A percentile compares a stretch with the other conserved stretches of the same genome.
These are phyloP conservation scores for Pantherophis alleghaniensis DNA, from an alignment of 2,797 vertebrate species.

Conservation along the genomic window DNA sequence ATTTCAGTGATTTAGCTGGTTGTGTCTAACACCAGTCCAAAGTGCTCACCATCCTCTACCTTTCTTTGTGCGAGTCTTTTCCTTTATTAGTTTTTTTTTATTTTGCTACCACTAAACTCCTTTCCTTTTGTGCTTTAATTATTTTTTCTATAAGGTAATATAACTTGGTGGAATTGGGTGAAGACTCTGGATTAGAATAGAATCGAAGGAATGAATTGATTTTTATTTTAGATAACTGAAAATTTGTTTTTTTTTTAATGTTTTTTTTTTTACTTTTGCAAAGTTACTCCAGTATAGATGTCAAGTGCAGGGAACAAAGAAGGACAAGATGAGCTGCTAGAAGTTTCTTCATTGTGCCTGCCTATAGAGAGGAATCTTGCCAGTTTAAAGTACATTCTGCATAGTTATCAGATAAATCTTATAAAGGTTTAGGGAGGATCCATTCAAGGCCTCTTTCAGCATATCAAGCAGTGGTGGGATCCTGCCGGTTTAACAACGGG, in stretches of 20 bases:
- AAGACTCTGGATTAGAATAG: neutral
- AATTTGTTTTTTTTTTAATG: neutral
- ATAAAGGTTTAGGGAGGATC: neutral
- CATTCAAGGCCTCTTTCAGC: neutral
- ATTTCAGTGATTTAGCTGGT: too few relatives aligned
- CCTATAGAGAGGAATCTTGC: neutral
- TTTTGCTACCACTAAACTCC: neutral
- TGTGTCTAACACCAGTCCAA: neutral
- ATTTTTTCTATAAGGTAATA: neutral
- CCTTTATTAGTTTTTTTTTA: neutral
- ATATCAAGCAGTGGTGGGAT: neutral
- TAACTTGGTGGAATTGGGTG: neutral
- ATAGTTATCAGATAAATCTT: neutral
- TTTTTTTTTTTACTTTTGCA: neutral
- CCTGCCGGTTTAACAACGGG: too few relatives aligned
- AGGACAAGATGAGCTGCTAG: neutral
- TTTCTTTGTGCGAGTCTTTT: neutral
- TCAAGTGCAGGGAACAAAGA: neutral
- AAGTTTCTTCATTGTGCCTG: neutral
- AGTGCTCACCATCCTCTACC: neutral
- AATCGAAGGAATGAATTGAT: neutral
- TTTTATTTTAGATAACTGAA: neutral
- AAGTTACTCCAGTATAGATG: neutral
- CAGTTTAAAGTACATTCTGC: neutral
- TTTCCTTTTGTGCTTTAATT: neutral